Base-by-base conservation (phyloP, 1,140 invertebrate genomes). In the Oryctes rhinoceros region DNA sequence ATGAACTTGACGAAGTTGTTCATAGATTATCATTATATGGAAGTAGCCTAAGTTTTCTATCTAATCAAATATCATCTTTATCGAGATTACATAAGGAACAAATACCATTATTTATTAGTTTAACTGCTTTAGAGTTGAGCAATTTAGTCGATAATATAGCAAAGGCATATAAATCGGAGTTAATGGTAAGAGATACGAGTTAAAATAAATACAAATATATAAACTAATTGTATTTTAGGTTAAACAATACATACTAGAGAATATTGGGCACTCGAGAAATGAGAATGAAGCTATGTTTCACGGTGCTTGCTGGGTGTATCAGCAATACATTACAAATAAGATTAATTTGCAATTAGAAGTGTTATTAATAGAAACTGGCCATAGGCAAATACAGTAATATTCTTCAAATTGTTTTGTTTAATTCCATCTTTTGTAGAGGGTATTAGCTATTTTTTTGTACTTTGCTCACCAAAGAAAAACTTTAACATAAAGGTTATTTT, bases 211-310 rank as follows among this genome's bases (percentile, higher is more conserved):
- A 44, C 39, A 44, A 44, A 10, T 44, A 0, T 75, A 76, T 13
- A 44, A 18, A 76, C 78, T 65, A 62, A 37, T 20, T 18, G 62
- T 59, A 44, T 86, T 86, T 76, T 79, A 87, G 86, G 80, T 81
- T 10, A 87, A 87, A 80, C n/a, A 84, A 79, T 83, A 81, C 71
- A 81, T 88, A 74, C 79, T 85, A 37, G 85, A 87, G 82, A 86
- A 88, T 83, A 86, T 87, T 75, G 83, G 83, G 9, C 83, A 86
- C 81, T 65, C 83, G n/a, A 85, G 82, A 82, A 84, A 76, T 79
- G 83, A 85, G 65, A 78, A 83, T 79, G 85, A 88, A 81, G 82
- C 81, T 20, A 84, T 87, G 84, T 87, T 87, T 83, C 81, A 83
- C 59, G 85, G 84, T 18, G 80, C 83, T 1, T 81, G 79, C 71